These are phyloP conservation scores for Sardinella longiceps DNA, from an alignment of 2,797 vertebrate species.

Conservation along the genomic window DNA sequence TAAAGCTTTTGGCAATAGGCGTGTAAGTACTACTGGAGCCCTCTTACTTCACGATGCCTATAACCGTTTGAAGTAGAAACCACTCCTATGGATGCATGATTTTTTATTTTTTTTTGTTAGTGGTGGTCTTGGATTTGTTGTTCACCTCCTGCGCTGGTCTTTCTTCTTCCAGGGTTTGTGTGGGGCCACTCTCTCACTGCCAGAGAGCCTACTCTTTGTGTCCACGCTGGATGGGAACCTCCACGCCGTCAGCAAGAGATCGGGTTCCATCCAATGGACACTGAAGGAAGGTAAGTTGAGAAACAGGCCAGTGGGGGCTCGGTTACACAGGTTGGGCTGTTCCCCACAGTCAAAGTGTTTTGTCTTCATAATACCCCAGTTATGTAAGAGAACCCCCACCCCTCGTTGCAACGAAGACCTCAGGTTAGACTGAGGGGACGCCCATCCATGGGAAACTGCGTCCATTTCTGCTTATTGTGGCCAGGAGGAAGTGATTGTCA, in stretches of 20 bases:
- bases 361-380: conserved; percentile 41
- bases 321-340: neutral
- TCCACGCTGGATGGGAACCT: conserved; percentile 95
- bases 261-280: conserved; percentile 95
- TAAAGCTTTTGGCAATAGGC: conserved; percentile 8
- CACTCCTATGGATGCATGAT: neutral
- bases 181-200: conserved; percentile 84
- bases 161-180: conserved; percentile 70
- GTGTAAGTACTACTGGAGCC: neutral
- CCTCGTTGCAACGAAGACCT: neutral
- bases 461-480: conserved; percentile 29
- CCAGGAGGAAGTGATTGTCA: neutral
- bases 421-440: conserved; percentile 32
- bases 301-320: neutral
- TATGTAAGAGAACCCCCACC: conserved; percentile 19
- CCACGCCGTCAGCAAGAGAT: conserved; percentile 95
- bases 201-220: conserved; percentile 94
- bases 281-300: conserved; percentile 91
- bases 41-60: neutral
- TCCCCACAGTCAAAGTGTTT: conserved; percentile 20
- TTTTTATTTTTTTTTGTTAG: too few species aligned
- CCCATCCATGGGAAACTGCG: conserved; percentile 28
- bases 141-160: neutral
- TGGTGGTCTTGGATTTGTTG: neutral
- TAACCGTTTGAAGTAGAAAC: neutral